Evolutionary conservation across 1,140 invertebrate species (phyloP).

Genomic region (Acyrthosiphon pisum): DNA sequence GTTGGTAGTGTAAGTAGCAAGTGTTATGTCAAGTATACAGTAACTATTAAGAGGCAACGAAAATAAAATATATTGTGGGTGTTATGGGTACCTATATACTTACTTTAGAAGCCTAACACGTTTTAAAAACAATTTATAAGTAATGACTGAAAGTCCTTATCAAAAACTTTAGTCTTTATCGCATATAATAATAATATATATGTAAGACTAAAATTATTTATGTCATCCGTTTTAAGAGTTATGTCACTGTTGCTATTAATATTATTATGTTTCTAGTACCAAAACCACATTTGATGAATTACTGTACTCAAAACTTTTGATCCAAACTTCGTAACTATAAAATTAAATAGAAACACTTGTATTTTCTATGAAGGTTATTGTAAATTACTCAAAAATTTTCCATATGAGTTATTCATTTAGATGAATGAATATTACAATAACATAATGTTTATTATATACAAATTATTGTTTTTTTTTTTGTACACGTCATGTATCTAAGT

Average conservation of each 20-base stretch:
- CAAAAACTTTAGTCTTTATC: background rate
- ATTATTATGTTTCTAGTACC: background rate
- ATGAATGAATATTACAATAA: background rate
- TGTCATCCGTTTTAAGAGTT: background rate
- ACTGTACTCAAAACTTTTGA: conserved; percentile 20
- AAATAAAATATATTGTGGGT: background rate
- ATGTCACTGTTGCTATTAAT: background rate
- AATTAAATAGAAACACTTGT: conserved; percentile 14
- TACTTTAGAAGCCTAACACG: background rate
- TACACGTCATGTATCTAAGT: too few relatives aligned
- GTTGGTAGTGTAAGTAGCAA: background rate
- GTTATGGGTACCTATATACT: background rate
- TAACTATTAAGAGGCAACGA: background rate
- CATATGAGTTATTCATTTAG: background rate
- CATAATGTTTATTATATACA: background rate
- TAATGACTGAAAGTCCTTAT: background rate
- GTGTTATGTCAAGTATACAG: background rate
- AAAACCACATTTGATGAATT: conserved; percentile 32
- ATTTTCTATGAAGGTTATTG: background rate
- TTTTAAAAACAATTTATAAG: background rate
- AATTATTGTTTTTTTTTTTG: background rate
- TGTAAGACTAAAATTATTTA: background rate
- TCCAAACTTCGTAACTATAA: background rate
- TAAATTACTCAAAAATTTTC: background rate
- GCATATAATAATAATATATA: background rate